Percentiles rank a stretch among this genome's conserved stretches.
Evolutionary conservation across 2,113 vertebrate species (phyloP).

Genomic region (Beaufortia kweichowensis): DNA sequence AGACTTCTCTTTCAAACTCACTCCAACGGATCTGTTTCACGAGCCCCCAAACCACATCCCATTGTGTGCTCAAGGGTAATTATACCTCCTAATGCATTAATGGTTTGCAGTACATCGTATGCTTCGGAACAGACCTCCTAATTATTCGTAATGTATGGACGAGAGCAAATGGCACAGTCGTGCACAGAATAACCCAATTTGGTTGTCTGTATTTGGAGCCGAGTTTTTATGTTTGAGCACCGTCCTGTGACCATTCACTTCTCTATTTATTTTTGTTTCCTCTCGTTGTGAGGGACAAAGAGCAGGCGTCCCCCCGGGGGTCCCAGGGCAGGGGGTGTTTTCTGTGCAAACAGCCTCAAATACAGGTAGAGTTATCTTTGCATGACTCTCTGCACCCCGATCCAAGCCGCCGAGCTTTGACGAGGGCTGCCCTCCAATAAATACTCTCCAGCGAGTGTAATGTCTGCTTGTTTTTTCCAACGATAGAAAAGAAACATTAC

Average conservation of each 20-base stretch:
- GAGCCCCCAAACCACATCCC: conserved; percentile 1
- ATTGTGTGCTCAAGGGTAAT: conserved; percentile 9
- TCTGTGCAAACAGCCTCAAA: conserved; percentile 61
- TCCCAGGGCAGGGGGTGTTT: conserved; percentile 55
- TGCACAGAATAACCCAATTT: conserved; percentile 40
- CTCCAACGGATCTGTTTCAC: not conserved
- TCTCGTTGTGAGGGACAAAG: conserved; percentile 59
- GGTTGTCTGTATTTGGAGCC: conserved; percentile 29
- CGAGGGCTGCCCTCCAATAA: conserved; percentile 53
- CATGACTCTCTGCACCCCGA: conserved; percentile 27
- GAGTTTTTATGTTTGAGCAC: conserved; percentile 51
- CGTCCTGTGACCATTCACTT: conserved; percentile 56
- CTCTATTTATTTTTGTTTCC: conserved; percentile 61
- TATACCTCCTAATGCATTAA: conserved; percentile 27
- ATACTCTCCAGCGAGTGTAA: conserved; percentile 41
- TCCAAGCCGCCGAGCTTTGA: conserved; percentile 39
- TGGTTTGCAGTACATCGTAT: conserved; percentile 38
- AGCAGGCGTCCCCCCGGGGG: conserved; percentile 49
- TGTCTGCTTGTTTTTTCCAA: conserved; percentile 49
- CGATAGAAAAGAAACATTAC: conserved; percentile 51
- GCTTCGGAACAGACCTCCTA: conserved; percentile 16
- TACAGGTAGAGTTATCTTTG: conserved; percentile 58
- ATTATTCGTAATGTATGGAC: conserved; percentile 28
- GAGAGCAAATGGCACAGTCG: conserved; percentile 40
- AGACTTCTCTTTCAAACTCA: not conserved